Percentiles rank a stretch among this genome's conserved stretches.
Evolutionary conservation across 2,113 vertebrate genomes (phyloP).

Genomic region (Tychaedon coryphoeus): DNA sequence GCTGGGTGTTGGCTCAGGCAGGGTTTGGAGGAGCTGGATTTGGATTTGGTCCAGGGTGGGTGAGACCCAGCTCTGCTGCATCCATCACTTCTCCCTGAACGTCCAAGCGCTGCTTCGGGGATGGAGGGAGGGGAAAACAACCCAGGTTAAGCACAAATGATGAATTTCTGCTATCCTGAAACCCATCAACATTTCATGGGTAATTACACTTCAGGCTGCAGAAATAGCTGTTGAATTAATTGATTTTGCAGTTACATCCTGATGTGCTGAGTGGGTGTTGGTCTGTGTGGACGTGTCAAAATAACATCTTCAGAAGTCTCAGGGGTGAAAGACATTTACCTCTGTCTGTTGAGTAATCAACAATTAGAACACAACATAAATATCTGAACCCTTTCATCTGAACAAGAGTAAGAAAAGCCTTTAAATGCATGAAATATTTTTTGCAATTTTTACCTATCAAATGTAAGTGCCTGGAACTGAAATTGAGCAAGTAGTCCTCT

Average conservation of each 20-base stretch:
- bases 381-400: background rate
- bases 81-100: background rate
- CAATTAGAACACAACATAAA: background rate
- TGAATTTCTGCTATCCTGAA: background rate
- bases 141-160: background rate
- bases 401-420: background rate
- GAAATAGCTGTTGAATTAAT: slow-evolving; percentile 18
- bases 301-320: background rate
- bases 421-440: background rate
- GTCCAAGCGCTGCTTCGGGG: background rate
- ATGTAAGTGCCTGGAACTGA: background rate
- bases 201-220: background rate
- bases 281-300: background rate
- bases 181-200: background rate
- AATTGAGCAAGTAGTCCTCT: background rate
- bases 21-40: background rate
- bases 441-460: background rate
- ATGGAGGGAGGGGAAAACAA: background rate
- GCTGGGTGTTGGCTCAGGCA: background rate
- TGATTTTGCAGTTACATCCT: slow-evolving; percentile 3
- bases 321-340: background rate
- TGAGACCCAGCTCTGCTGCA: background rate
- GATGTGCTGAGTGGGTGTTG: background rate
- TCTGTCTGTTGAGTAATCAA: background rate
- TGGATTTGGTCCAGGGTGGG: background rate